Evolutionary conservation across 2,113 vertebrate genomes (phyloP), one percentile per base, ranked within the genome.

Genomic region (Sorex araneus): DNA sequence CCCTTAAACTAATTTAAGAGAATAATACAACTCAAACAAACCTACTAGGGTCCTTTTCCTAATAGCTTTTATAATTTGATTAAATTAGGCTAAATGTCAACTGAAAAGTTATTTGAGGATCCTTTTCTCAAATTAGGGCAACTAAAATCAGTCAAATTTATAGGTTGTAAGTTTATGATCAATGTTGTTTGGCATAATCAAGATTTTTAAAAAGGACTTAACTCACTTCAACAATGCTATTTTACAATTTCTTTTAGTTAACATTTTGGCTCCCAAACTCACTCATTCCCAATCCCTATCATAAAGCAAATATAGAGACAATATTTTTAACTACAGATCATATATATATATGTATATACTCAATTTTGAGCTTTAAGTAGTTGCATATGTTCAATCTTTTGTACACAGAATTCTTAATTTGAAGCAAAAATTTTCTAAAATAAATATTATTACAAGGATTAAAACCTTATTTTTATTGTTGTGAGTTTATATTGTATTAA

Each of bases 51-150:
- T 57, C 3, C 36, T n/a, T 80, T 81, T 75, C 47, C 47, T 85
- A 60, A 64, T 10, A 54, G 54, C 11, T 71, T 84, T 78, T 84
- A 32, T 64, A 64, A 67, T 84, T 66, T 80, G 16, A 19, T 57
- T 9, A 4, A 30, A 79, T 89, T 77, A 43, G 50, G 40, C 8
- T 63, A 87, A 87, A 28, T 78, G 34, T 66, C 40, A 79, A 23
- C 15, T 84, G 64, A 15, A 74, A 89, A 77, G 36, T 76, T 60
- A 83, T 76, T 76, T 21, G 32, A 81, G 18, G 15, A 25, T 92
- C 54, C n/a, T 43, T 73, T 19, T 70, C 36, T 69, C 63, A 60
- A 63, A 63, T 60, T 77, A 40, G 12, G 43, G 84, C 40, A 40
- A 40, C 40, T 40, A 40, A 40, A 40, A 4, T 40, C 30, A 74